Conservation (phyloP, 2,888 invertebrate genomes). For the Himalopsyche kuldschensis region DNA sequence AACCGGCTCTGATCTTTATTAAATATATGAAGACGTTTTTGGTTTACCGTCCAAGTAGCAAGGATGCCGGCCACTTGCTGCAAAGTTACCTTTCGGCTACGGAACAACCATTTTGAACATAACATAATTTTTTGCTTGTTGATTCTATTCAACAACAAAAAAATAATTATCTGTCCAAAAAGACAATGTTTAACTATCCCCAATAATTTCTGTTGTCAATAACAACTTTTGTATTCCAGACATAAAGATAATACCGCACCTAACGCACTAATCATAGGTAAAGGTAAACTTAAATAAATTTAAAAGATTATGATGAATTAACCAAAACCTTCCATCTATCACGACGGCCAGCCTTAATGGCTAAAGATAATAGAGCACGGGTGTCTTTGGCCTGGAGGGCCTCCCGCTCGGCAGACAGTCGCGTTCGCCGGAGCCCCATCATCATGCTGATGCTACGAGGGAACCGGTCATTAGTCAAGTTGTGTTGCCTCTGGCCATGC, state of each 20-base stretch:
- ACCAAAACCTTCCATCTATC: not conserved
- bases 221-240: too few species aligned
- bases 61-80: too few species aligned
- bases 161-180: too few species aligned
- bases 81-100: too few species aligned
- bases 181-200: too few species aligned
- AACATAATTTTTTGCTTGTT: too few species aligned
- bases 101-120: too few species aligned
- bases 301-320: not conserved
- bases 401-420: not conserved
- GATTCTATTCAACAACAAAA: too few species aligned
- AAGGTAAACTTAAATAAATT: not conserved
- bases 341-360: not conserved
- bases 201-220: too few species aligned
- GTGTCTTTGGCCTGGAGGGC: not conserved
- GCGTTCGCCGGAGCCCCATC: not conserved
- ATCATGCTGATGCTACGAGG: not conserved
- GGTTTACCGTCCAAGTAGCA: too few species aligned
- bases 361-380: not conserved
- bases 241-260: not conserved
- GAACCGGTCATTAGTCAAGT: not conserved
- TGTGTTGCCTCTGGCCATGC: not conserved
- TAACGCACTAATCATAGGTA: not conserved
- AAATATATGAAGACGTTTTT: too few species aligned
- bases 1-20: too few species aligned